Conservation (phyloP, 2,113 vertebrate species). For the Sigmodon hispidus region DNA sequence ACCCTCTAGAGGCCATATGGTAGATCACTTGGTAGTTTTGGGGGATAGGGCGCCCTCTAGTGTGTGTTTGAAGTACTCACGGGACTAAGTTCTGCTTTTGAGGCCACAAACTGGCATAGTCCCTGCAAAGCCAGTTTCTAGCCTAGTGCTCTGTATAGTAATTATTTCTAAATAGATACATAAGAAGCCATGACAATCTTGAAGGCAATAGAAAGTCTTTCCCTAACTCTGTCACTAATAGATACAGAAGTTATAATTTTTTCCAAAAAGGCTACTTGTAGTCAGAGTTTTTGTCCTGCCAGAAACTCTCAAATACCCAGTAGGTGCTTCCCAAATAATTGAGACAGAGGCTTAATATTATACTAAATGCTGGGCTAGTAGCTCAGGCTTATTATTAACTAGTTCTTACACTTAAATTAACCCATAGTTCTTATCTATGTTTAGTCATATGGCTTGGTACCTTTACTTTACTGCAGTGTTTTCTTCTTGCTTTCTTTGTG, state of each 20-base stretch:
- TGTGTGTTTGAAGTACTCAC: too few species aligned
- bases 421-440: too few species aligned
- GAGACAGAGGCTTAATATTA: too few species aligned
- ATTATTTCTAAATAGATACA: background rate
- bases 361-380: too few species aligned
- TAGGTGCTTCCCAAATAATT: too few species aligned
- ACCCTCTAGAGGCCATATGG: background rate
- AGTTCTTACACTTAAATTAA: too few species aligned
- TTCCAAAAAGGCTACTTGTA: background rate
- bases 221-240: background rate
- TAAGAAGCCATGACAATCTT: conserved; percentile 27
- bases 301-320: too few species aligned
- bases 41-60: background rate
- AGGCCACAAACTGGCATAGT: background rate
- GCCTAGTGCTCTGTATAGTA: background rate
- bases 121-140: background rate
- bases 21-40: background rate
- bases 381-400: too few species aligned
- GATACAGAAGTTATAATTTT: background rate
- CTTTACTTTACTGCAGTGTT: too few species aligned
- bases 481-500: too few species aligned
- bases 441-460: too few species aligned
- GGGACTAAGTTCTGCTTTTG: background rate
- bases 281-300: too few species aligned
- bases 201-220: background rate